These are phyloP conservation scores for Candoia aspera DNA, from an alignment of 2,113 vertebrate species.

Conservation along the genomic window DNA sequence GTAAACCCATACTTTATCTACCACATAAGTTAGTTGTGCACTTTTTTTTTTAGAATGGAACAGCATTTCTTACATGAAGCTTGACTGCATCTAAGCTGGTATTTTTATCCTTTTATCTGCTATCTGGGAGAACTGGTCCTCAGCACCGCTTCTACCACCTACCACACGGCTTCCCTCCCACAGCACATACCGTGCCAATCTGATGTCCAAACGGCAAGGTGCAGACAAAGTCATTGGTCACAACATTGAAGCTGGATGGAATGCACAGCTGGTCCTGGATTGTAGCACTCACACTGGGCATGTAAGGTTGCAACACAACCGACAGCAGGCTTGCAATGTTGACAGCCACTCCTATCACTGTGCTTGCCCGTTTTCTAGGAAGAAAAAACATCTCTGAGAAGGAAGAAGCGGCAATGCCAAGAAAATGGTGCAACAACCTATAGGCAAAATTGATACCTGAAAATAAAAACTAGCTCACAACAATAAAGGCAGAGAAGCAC, in stretches of 20 bases:
- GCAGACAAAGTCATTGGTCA: constrained; percentile 78
- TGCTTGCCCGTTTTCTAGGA: constrained; percentile 84
- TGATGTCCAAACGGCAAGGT: constrained; percentile 81
- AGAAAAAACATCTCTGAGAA: not conserved
- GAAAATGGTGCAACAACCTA: not conserved
- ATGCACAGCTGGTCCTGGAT: constrained; percentile 85
- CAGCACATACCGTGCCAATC: constrained; percentile 83
- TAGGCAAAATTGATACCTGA: not conserved
- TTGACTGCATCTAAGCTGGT: not conserved
- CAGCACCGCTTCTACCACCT: accelerated
- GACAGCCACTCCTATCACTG: constrained; percentile 88
- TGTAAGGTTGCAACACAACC: constrained; percentile 86
- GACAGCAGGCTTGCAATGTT: constrained; percentile 87
- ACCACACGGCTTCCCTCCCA: accelerated
- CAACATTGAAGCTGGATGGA: constrained; percentile 65
- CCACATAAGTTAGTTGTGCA: not conserved
- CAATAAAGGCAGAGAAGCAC: not conserved
- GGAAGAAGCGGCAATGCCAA: not conserved
- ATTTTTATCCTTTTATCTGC: not conserved
- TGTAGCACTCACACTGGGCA: constrained; percentile 83
- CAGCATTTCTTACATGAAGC: not conserved
- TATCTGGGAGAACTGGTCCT: not conserved
- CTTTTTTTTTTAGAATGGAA: not conserved
- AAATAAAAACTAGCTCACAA: not conserved
- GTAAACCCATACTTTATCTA: not conserved